Conservation (phyloP, 2,888 invertebrate genomes). For the Folsomia manolachei region DNA sequence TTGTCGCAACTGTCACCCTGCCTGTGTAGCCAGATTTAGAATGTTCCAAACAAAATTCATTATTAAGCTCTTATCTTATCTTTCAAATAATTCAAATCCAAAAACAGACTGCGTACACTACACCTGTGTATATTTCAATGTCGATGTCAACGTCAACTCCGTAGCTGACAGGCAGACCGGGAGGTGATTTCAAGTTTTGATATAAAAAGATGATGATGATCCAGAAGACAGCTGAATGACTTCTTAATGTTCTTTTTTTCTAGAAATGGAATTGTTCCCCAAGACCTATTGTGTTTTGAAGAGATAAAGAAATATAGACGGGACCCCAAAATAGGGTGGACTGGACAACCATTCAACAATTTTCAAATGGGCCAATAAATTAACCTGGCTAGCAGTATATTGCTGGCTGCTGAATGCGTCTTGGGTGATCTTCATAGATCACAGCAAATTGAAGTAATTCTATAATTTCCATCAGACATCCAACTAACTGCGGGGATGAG, state of each 20-base stretch:
- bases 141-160: neutral
- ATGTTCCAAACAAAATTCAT: neutral
- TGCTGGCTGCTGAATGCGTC: too few relatives aligned
- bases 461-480: neutral
- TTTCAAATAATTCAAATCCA: neutral
- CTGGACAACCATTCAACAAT: neutral
- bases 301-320: neutral
- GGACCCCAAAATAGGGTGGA: neutral
- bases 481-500: neutral
- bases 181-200: neutral
- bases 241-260: neutral
- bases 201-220: slow-evolving; percentile 9
- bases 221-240: slow-evolving; percentile 11
- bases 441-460: neutral
- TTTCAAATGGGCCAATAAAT: neutral
- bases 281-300: neutral
- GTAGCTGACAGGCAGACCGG: neutral
- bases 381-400: too few relatives aligned
- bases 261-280: neutral
- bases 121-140: slow-evolving; percentile 7
- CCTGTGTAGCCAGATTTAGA: neutral
- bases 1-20: too few relatives aligned
- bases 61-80: neutral
- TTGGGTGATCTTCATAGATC: neutral
- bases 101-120: neutral